These are phyloP conservation scores for Corythornis vintsioides DNA, from an alignment of 2,113 vertebrate species.

Conservation along the genomic window DNA sequence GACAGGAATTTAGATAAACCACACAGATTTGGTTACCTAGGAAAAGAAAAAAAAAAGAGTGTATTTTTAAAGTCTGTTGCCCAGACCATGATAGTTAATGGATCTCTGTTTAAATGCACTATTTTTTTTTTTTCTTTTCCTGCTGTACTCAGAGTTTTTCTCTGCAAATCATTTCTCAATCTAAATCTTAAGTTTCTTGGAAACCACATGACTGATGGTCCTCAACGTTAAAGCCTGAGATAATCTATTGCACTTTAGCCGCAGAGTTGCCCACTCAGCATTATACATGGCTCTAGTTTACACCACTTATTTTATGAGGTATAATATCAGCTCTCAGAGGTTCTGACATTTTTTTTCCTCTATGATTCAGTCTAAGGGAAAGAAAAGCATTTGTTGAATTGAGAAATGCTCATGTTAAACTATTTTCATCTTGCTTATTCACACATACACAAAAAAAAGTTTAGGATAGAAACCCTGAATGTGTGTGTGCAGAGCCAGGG, in stretches of 20 bases:
- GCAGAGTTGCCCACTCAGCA: slow-evolving; percentile 55
- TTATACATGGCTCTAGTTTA: background rate
- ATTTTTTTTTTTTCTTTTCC: background rate
- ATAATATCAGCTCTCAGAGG: background rate
- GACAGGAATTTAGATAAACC: background rate
- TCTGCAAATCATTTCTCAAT: slow-evolving; percentile 18
- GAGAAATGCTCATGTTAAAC: background rate
- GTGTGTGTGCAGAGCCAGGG: rapidly evolving
- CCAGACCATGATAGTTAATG: background rate
- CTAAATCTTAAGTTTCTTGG: slow-evolving; percentile 49
- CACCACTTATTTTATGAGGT: slow-evolving; percentile 21
- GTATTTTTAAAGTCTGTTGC: background rate
- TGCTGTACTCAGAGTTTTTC: background rate
- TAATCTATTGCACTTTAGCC: slow-evolving; percentile 45
- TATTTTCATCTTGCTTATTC: slow-evolving; percentile 26
- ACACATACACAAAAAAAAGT: background rate
- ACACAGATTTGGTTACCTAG: background rate
- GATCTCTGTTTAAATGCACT: background rate
- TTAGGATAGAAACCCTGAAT: background rate
- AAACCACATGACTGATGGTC: slow-evolving; percentile 55
- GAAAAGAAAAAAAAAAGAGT: background rate
- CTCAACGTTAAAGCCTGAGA: background rate
- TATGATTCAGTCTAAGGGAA: background rate
- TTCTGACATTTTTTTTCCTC: slow-evolving; percentile 6
- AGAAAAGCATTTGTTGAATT: background rate